A percentile compares a stretch with the other conserved stretches of the same genome.
Conservation (phyloP, 2,888 invertebrate species). For the Argynnis bischoffii region DNA sequence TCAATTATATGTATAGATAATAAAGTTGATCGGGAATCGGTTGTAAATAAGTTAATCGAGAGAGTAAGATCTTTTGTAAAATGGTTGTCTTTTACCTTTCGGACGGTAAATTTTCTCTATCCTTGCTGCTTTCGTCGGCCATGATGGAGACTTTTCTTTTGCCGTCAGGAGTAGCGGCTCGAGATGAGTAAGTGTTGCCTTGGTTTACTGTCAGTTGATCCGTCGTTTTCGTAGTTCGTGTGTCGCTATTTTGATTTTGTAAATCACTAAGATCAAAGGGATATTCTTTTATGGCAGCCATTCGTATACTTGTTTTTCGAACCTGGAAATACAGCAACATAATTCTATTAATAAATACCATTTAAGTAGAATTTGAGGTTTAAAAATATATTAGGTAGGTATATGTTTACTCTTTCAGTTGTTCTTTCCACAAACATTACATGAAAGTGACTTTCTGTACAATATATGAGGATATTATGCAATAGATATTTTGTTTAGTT, state of each 20-base stretch:
- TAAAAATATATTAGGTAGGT: too few relatives aligned
- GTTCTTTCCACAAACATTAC: too few relatives aligned
- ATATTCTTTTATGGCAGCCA: slow-evolving; percentile 79
- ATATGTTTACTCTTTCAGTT: too few relatives aligned
- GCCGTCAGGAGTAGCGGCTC: slow-evolving; percentile 58
- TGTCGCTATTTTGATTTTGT: slow-evolving; percentile 55
- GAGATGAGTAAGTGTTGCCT: slow-evolving; percentile 25
- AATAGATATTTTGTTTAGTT: too few relatives aligned
- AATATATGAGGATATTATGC: too few relatives aligned
- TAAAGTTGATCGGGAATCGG: too few relatives aligned
- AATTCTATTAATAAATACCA: too few relatives aligned
- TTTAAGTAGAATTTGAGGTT: too few relatives aligned
- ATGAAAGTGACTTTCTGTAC: too few relatives aligned
- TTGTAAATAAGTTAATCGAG: too few relatives aligned
- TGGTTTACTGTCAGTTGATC: slow-evolving; percentile 31
- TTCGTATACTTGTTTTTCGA: slow-evolving; percentile 77
- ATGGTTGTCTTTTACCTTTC: slow-evolving; percentile 75
- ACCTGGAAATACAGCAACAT: slow-evolving; percentile 56
- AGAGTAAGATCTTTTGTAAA: not conserved
- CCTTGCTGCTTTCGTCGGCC: slow-evolving; percentile 81
- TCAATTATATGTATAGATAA: too few relatives aligned
- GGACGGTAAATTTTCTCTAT: slow-evolving; percentile 85
- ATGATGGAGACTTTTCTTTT: slow-evolving; percentile 85
- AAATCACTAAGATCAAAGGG: slow-evolving; percentile 78
- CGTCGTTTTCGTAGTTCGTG: slow-evolving; percentile 35